These are phyloP conservation scores for Nannobrachium achirus DNA, from an alignment of 2,113 vertebrate species.

Conservation along the genomic window DNA sequence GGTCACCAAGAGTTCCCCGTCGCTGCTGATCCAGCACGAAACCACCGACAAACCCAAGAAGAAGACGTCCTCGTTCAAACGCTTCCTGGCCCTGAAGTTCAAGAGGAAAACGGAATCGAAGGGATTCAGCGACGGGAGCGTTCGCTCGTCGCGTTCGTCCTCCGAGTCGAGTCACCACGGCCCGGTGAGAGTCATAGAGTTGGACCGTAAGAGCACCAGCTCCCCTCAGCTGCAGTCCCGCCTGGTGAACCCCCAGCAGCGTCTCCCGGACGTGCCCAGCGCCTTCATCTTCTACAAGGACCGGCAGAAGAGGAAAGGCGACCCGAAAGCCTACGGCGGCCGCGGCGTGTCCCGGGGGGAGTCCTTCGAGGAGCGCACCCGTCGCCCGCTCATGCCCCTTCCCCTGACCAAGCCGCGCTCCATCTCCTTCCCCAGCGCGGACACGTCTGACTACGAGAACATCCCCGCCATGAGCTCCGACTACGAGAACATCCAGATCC, in stretches of 20 bases:
- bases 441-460: slow-evolving; percentile 98
- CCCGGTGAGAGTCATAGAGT: slow-evolving; percentile 84
- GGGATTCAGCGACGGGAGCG: slow-evolving; percentile 84
- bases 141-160: slow-evolving; percentile 91
- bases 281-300: slow-evolving; percentile 88
- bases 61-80: slow-evolving; percentile 96
- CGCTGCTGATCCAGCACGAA: slow-evolving; percentile 89
- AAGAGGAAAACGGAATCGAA: slow-evolving; percentile 90
- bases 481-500: slow-evolving; percentile 97
- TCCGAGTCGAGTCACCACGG: slow-evolving; percentile 96
- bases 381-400: slow-evolving; percentile 88
- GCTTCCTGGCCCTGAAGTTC: slow-evolving; percentile 92
- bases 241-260: slow-evolving; percentile 78
- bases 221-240: slow-evolving; percentile 87
- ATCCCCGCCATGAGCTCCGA: slow-evolving; percentile 95
- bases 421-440: slow-evolving; percentile 95
- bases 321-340: slow-evolving; percentile 82
- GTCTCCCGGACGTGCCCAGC: slow-evolving; percentile 83
- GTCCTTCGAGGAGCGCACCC: slow-evolving; percentile 93
- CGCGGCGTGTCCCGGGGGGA: slow-evolving; percentile 91
- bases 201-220: slow-evolving; percentile 86
- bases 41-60: slow-evolving; percentile 87
- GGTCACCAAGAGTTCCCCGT: slow-evolving; percentile 95
- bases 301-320: slow-evolving; percentile 83
- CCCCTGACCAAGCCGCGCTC: slow-evolving; percentile 95